Conservation (phyloP, 2,888 invertebrate species). For the Myopa tessellatipennis region DNA sequence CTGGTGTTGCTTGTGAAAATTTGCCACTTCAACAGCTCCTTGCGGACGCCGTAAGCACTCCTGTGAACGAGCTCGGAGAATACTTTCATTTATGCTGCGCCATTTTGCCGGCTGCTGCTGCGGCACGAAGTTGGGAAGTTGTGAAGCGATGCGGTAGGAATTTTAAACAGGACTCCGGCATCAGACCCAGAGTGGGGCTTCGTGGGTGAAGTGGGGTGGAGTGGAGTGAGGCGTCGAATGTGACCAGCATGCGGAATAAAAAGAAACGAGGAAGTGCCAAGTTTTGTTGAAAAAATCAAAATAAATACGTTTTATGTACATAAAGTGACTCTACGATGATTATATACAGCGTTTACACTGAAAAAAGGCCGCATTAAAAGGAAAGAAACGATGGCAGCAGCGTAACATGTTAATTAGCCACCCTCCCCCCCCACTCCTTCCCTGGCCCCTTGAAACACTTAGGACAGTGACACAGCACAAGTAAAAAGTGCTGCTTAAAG, state of each 20-base stretch:
- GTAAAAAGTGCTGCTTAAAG: conserved; percentile 23
- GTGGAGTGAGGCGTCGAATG: not conserved
- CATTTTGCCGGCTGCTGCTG: conserved; percentile 52
- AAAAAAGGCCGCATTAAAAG: not conserved
- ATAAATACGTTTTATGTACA: not conserved
- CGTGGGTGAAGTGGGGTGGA: not conserved
- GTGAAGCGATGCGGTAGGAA: conserved; percentile 66
- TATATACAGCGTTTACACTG: not conserved
- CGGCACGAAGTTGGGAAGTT: conserved; percentile 45
- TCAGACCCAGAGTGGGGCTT: not conserved
- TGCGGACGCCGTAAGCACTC: conserved; percentile 67
- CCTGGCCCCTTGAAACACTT: not conserved
- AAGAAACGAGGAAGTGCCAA: no score
- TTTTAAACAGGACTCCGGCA: conserved; percentile 58
- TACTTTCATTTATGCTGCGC: conserved; percentile 66
- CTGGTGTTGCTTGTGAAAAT: conserved; percentile 65
- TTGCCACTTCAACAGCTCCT: conserved; percentile 68
- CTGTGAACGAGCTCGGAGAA: conserved; percentile 65
- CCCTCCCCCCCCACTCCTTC: not conserved
- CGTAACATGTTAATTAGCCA: conserved; percentile 22
- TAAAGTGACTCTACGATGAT: not conserved
- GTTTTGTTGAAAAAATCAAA: not conserved
- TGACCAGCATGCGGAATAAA: not conserved
- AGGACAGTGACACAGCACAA: conserved; percentile 33
- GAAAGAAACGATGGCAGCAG: not conserved